A percentile compares a stretch with the other conserved stretches of the same genome.
Evolutionary conservation across 1,140 invertebrate genomes (phyloP).

Genomic region (Cardiocondyla obscurior): DNA sequence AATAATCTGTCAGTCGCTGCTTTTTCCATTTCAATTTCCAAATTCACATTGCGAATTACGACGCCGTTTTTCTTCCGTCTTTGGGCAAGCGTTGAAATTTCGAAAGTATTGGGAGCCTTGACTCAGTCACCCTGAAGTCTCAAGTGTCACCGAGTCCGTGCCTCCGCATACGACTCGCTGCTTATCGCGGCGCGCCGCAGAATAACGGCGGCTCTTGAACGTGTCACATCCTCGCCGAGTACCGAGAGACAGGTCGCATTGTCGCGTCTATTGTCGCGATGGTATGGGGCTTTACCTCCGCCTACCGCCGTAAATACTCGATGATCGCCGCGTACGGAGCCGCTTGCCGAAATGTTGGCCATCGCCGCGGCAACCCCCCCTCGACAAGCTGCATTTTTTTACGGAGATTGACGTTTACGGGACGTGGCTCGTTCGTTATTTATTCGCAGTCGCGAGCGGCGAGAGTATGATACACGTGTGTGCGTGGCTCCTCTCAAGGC

Average conservation of each 20-base stretch:
- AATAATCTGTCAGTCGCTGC: not conserved
- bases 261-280: slow-evolving; percentile 25
- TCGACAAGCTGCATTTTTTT: slow-evolving; percentile 48
- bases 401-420: slow-evolving; percentile 65
- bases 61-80: not conserved
- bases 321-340: slow-evolving; percentile 11
- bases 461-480: not conserved
- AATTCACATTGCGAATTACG: not conserved
- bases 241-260: slow-evolving; percentile 47
- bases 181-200: slow-evolving; percentile 27
- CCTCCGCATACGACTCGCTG: slow-evolving; percentile 44
- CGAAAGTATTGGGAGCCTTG: slow-evolving; percentile 66
- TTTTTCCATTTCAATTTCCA: not conserved
- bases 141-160: slow-evolving; percentile 62
- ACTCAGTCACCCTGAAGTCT: slow-evolving; percentile 74
- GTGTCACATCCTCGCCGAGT: not conserved
- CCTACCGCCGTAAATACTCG: slow-evolving; percentile 58
- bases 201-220: not conserved
- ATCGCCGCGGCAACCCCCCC: not conserved
- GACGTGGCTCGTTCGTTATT: slow-evolving; percentile 55
- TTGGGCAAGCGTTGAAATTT: not conserved
- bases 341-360: slow-evolving; percentile 49
- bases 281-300: not conserved
- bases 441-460: slow-evolving; percentile 31
- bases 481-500: not conserved